phyloP scores from a whole-genome alignment of 2,797 vertebrate genomes.

The Falco columbarius region DNA sequence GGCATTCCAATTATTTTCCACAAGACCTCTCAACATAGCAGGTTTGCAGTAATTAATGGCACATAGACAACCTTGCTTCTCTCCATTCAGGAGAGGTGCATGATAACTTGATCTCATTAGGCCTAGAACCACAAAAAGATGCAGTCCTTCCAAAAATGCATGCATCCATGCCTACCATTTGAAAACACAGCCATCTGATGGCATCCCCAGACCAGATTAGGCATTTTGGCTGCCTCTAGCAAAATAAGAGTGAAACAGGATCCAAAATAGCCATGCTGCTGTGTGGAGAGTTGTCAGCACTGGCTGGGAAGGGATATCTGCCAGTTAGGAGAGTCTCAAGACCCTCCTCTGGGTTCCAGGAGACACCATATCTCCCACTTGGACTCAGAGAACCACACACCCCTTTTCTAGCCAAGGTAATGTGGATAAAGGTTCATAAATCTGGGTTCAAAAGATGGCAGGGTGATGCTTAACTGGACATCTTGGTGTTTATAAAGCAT shows the following conservation, averaged over 20 bases:
- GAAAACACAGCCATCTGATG: neutral
- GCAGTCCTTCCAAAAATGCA: neutral
- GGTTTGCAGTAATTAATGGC: neutral
- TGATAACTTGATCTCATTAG: neutral
- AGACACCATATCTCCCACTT: neutral
- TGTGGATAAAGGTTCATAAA: neutral
- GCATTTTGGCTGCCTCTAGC: neutral
- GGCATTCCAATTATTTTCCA: neutral
- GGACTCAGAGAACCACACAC: neutral
- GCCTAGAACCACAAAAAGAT: neutral
- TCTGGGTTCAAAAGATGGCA: neutral
- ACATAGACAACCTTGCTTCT: rapidly evolving
- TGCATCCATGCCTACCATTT: neutral
- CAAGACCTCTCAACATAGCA: neutral
- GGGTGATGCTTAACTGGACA: too few relatives aligned
- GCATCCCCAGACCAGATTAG: neutral
- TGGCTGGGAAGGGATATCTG: neutral
- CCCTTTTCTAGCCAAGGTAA: neutral
- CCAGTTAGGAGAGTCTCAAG: neutral
- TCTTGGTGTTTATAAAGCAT: neutral
- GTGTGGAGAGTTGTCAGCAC: neutral
- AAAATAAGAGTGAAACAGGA: neutral
- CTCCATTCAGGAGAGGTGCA: neutral
- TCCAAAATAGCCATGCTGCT: neutral
- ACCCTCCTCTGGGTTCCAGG: neutral